Base-by-base conservation (phyloP, 2,888 invertebrate genomes). In the Vanessa cardui region DNA sequence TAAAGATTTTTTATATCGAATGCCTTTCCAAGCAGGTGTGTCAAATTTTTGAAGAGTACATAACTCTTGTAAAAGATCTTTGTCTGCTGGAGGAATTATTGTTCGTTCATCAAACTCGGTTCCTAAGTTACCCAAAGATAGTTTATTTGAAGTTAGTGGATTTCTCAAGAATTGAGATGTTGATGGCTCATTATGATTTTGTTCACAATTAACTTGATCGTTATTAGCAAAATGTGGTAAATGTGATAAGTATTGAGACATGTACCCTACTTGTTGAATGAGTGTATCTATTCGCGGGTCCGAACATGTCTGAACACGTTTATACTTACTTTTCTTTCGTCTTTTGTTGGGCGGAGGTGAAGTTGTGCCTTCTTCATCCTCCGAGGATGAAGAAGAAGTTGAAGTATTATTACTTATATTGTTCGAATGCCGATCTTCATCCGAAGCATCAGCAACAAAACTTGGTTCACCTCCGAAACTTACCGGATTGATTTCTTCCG, bases 1-100 rank as follows among this genome's bases (percentile, higher is more conserved):
- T 33, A 58, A 33, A 18, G 39, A 16, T 16, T 33, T 58, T n/a
- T 58, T 39, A 58, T 56, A 56, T 33, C 56, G 12, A 33, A 56
- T 56, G n/a, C 6, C 31, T 15, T 39, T 56, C 56, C 56, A 56
- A 33, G 56, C 56, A 2, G 33, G 56, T 8, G 33, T 31, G 33
- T 56, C 56, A 33, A 33, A 18, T 31, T 56, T 33, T 31, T 56
- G 18, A 46, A 46, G 46, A 46, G 6, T 45, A 45, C 45, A 45
- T 46, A 46, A 46, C 46, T 46, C 46, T 15, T 46, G 46, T 46
- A 46, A 18, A 3, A 49, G 47, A 7, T 58, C 50, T 8, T 33
- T 33, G 16, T 64, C 33, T n/a, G 33, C 49, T 7, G 39, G 50
- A 12, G 47, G 33, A 33, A 64, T 39, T 0, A 33, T 16, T 45